phyloP scores from a whole-genome alignment of 2,888 invertebrate genomes.

The Onchidella celtica region DNA sequence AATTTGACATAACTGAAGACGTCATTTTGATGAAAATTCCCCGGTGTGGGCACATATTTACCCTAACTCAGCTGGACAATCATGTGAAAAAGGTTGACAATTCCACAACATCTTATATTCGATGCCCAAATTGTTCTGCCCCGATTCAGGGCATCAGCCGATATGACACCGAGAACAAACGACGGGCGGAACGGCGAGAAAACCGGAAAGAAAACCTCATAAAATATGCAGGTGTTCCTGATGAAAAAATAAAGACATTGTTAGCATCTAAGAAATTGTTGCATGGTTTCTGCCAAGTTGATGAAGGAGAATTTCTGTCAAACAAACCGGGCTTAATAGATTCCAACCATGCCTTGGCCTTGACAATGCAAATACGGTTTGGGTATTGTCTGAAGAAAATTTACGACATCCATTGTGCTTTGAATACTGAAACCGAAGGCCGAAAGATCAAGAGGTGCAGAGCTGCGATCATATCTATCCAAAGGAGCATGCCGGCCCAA shows the following conservation, averaged over 20 bases:
- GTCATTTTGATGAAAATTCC: slow-evolving; percentile 47
- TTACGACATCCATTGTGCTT: slow-evolving; percentile 25
- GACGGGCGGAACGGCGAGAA: slow-evolving; percentile 25
- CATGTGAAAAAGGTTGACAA: slow-evolving; percentile 36
- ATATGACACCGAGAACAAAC: slow-evolving; percentile 32
- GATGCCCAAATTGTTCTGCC: slow-evolving; percentile 23
- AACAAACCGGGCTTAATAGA: slow-evolving; percentile 30
- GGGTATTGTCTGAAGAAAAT: slow-evolving; percentile 26
- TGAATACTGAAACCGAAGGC: slow-evolving; percentile 16
- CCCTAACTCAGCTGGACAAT: slow-evolving; percentile 28
- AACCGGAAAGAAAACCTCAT: slow-evolving; percentile 15
- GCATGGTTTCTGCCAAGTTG: slow-evolving; percentile 31
- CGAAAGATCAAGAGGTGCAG: slow-evolving; percentile 35
- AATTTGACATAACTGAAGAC: slow-evolving; percentile 24
- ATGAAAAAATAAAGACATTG: neutral
- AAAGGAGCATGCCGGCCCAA: slow-evolving; percentile 26
- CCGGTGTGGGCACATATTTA: slow-evolving; percentile 41
- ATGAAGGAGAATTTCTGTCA: slow-evolving; percentile 33
- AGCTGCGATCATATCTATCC: neutral
- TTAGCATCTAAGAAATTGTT: slow-evolving; percentile 2
- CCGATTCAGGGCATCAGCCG: slow-evolving; percentile 34
- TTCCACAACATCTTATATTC: slow-evolving; percentile 21
- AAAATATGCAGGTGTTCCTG: slow-evolving; percentile 3
- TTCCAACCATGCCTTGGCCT: slow-evolving; percentile 22
- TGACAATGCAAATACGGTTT: slow-evolving; percentile 33